Conservation (phyloP, 2,797 vertebrate species). For the Myotis findleyi region DNA sequence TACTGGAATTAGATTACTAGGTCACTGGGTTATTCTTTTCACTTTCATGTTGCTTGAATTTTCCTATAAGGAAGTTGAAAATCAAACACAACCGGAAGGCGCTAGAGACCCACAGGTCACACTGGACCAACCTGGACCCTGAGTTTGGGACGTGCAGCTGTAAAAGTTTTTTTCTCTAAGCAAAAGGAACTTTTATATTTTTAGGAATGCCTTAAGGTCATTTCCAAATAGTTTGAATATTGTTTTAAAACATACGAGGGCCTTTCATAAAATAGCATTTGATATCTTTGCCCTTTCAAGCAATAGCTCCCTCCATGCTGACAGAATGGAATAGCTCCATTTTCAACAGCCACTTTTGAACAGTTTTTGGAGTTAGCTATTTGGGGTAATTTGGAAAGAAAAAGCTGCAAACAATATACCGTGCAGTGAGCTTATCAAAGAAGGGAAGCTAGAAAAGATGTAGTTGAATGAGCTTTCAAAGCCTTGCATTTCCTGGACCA, state of each 20-base stretch:
- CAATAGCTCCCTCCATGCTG: not conserved
- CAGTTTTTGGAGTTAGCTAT: not conserved
- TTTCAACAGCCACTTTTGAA: not conserved
- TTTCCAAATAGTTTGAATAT: not conserved
- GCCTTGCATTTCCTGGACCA: not conserved
- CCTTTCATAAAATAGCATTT: not conserved
- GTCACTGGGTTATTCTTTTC: not conserved
- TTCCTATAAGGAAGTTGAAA: not conserved
- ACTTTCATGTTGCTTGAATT: not conserved
- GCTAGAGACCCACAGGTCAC: not conserved
- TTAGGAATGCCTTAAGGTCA: not conserved
- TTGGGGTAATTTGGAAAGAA: not conserved
- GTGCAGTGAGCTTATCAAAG: not conserved
- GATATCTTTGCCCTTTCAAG: not conserved
- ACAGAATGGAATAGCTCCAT: not conserved
- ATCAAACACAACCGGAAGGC: not conserved
- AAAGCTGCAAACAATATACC: not conserved
- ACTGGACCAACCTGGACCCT: not conserved
- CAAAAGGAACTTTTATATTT: not conserved
- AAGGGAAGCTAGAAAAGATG: not conserved
- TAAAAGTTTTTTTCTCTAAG: not conserved
- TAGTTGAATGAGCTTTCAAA: not conserved
- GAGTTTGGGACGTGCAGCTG: not conserved
- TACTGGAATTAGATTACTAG: not conserved
- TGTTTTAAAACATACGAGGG: not conserved